Evolutionary conservation across 2,888 invertebrate species (phyloP), one percentile per base, ranked within the genome.

Genomic region (Rhogogaster chlorosoma): DNA sequence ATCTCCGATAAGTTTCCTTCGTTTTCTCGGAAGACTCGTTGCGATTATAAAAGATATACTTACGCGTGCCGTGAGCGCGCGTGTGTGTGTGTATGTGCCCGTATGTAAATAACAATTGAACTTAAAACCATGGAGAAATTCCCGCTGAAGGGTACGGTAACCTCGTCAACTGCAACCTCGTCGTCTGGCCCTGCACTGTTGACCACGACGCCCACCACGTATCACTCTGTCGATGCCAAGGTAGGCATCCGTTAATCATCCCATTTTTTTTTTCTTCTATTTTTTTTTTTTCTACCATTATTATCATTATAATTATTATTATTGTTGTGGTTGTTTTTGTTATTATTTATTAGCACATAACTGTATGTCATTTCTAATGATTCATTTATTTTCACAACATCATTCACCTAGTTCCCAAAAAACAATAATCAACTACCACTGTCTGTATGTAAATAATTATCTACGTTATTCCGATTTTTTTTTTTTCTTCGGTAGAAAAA

Each of bases 121-220:
- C 89, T 90, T 88, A 87, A 92, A 93, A 90, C 92, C 90, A 96
- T 96, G 96, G 96, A 96, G 95, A 96, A 96, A 94, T 96, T 95
- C 94, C 96, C 96, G 92, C 94, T 96, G 92, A 96, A 95, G 94
- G 95, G 95, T 88, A 92, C 93, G 86, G 64, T 83, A 45, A 49
- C 83, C 45, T 83, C 83, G 67, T 88, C 90, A 86, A 87, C 90
- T 85, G 89, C 91, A 86, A 88, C 91, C 86, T 89, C 90, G 87
- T 89, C 91, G 87, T 90, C 89, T 85, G 88, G 89, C 85, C 89
- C 91, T 86, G 88, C 90, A 89, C 90, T 91, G 89, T 88, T 91
- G 86, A 90, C 89, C 87, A 88, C 90, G 57, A 88, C 90, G 67
- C 90, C 92, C 86, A 92, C 93, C 84, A 92, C 91, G 87, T 93